Conservation (phyloP, 2,888 invertebrate genomes). For the Epistrophe eligans region DNA sequence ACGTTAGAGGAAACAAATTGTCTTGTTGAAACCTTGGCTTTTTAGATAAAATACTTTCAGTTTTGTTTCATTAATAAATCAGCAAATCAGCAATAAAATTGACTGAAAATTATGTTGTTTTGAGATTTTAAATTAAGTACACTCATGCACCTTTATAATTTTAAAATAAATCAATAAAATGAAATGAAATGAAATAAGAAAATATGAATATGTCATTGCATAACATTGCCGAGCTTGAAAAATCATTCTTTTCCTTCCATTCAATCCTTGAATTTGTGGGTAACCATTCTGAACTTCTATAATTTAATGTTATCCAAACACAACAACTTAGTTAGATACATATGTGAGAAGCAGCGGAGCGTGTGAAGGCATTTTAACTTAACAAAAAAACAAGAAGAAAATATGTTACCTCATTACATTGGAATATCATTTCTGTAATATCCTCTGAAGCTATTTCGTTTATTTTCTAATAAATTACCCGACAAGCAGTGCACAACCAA, state of each 20-base stretch:
- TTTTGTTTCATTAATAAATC: too few species aligned
- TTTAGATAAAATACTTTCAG: too few species aligned
- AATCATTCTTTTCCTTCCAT: neutral
- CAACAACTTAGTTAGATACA: neutral
- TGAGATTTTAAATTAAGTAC: too few species aligned
- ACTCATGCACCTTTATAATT: too few species aligned
- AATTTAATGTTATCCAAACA: slow-evolving; percentile 3
- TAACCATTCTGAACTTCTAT: neutral
- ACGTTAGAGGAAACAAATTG: too few species aligned
- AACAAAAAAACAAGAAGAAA: neutral
- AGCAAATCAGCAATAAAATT: too few species aligned
- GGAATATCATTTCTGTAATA: slow-evolving; percentile 44
- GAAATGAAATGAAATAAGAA: too few species aligned
- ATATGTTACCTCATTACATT: slow-evolving; percentile 37
- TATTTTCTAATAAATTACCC: slow-evolving; percentile 66
- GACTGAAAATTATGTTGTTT: too few species aligned
- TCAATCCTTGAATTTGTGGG: neutral
- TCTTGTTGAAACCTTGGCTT: too few species aligned
- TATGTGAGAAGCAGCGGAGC: neutral
- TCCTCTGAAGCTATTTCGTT: slow-evolving; percentile 46
- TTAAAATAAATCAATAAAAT: too few species aligned
- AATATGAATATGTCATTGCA: neutral
- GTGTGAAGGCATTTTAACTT: neutral
- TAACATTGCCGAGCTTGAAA: neutral
- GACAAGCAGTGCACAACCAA: slow-evolving; percentile 45